phyloP scores from a whole-genome alignment of 2,888 invertebrate genomes.

The Lysandra coridon region DNA sequence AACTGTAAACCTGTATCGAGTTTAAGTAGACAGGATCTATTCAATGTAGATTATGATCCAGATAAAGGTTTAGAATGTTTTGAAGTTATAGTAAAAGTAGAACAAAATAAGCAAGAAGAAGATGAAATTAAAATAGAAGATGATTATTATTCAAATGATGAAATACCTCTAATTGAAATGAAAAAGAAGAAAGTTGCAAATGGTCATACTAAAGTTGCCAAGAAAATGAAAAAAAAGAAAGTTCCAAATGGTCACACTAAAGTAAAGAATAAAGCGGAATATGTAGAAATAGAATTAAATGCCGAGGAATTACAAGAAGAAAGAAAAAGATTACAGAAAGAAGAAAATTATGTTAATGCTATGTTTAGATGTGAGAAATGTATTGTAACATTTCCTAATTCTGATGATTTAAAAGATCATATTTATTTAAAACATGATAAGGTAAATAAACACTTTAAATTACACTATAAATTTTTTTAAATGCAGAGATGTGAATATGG shows the following conservation, averaged over 20 bases:
- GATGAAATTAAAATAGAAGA: slow-evolving; percentile 23
- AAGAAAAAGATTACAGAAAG: slow-evolving; percentile 46
- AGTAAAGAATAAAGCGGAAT: slow-evolving; percentile 41
- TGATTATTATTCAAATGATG: slow-evolving; percentile 33
- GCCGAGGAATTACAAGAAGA: slow-evolving; percentile 56
- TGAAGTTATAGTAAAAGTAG: slow-evolving; percentile 21
- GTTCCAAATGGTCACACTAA: slow-evolving; percentile 39
- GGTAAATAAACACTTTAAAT: slow-evolving; percentile 48
- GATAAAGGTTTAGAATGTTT: neutral
- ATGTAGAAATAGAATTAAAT: slow-evolving; percentile 53
- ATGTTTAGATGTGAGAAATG: slow-evolving; percentile 64
- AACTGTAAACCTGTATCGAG: slow-evolving; percentile 3
- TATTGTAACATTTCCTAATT: slow-evolving; percentile 60
- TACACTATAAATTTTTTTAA: neutral
- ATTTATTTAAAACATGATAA: slow-evolving; percentile 56
- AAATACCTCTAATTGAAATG: slow-evolving; percentile 42
- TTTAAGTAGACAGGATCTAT: slow-evolving; percentile 16
- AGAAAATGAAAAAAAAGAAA: slow-evolving; percentile 44
- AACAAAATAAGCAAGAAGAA: neutral
- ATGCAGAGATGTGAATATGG: neutral
- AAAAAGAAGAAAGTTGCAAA: slow-evolving; percentile 44
- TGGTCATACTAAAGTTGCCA: slow-evolving; percentile 36
- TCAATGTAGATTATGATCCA: slow-evolving; percentile 13
- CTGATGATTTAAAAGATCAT: slow-evolving; percentile 66
- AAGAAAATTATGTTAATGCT: slow-evolving; percentile 64